These are phyloP conservation scores for Leptinotarsa defecta DNA, from an alignment of 1,140 invertebrate genomes.

Conservation along the genomic window DNA sequence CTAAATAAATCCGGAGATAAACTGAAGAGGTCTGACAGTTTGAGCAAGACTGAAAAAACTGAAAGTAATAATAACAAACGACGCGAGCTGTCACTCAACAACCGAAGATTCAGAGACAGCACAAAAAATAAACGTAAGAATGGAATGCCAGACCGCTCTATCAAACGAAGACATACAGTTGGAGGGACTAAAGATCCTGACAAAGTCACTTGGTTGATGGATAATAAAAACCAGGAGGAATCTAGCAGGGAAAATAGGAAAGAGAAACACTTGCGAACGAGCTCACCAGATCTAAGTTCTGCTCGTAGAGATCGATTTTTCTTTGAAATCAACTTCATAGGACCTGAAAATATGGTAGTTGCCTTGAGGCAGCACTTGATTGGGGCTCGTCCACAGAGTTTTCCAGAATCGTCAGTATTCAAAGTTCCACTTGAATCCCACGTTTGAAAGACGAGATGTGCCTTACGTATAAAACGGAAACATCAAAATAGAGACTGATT, in stretches of 20 bases:
- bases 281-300: slow-evolving; percentile 66
- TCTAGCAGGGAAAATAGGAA: slow-evolving; percentile 58
- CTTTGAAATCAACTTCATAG: slow-evolving; percentile 62
- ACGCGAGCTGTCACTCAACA: slow-evolving; percentile 63
- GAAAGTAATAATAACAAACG: slow-evolving; percentile 78
- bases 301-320: slow-evolving; percentile 58
- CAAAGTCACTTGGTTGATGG: slow-evolving; percentile 65
- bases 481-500: slow-evolving; percentile 40
- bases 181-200: slow-evolving; percentile 86
- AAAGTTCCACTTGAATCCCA: slow-evolving; percentile 66
- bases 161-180: slow-evolving; percentile 88
- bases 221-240: slow-evolving; percentile 61
- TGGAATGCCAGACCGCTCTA: slow-evolving; percentile 75
- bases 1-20: slow-evolving; percentile 61
- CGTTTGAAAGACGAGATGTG: slow-evolving; percentile 54
- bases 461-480: slow-evolving; percentile 33
- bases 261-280: slow-evolving; percentile 62
- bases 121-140: slow-evolving; percentile 75
- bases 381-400: slow-evolving; percentile 61
- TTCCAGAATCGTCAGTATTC: slow-evolving; percentile 62
- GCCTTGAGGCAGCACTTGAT: slow-evolving; percentile 57
- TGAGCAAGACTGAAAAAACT: slow-evolving; percentile 81
- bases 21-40: slow-evolving; percentile 67
- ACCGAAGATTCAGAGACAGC: slow-evolving; percentile 58
- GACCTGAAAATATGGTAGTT: slow-evolving; percentile 62